Evolutionary conservation across 2,888 invertebrate genomes (phyloP), one percentile per base, ranked within the genome.

Genomic region (Sinelater perroti): DNA sequence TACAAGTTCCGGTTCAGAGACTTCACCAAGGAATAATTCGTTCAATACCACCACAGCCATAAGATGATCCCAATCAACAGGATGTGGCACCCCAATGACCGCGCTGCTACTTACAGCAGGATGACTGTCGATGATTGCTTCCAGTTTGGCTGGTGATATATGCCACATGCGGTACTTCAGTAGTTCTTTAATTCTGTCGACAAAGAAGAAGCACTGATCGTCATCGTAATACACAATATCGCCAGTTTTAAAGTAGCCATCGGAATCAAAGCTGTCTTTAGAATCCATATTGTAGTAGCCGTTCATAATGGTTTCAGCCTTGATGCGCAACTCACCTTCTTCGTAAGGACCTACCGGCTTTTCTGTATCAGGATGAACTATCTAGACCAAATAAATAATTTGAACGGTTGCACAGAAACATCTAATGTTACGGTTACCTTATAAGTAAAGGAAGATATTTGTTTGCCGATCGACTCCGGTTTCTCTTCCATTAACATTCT

Each of bases 131-230:
- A 93, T 69, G 1, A 90, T 68, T 31, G 81, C 83, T 75, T 94
- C 94, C 14, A 94, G 73, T 72, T 93, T 91, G 0, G 92, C 90
- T 10, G 94, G 94, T 5, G 92, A 84, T 2, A 83, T 81, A 66
- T 81, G 80, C 70, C 78, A 71, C 44, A 70, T 75, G 58, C 69
- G 78, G 56, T 79, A 82, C 69, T 81, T 82, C n/a, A 82, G 70
- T 16, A 82, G 64, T 60, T 79, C 71, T 59, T 82, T 82, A 1
- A 78, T 71, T 16, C 81, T 72, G 13, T 81, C 82, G 0, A 79
- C 72, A 28, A 79, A 77, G 66, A 69, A 81, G 47, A 76, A 78
- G 63, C 79, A 76, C 63, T 74, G 74, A 3, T 78, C 70, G 16
- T 78, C 76, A 54, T 83, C 82, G 56, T 80, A 78, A 59, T 78